These are phyloP conservation scores for Choristoneura fumiferana DNA, from an alignment of 1,140 invertebrate genomes.

Conservation along the genomic window DNA sequence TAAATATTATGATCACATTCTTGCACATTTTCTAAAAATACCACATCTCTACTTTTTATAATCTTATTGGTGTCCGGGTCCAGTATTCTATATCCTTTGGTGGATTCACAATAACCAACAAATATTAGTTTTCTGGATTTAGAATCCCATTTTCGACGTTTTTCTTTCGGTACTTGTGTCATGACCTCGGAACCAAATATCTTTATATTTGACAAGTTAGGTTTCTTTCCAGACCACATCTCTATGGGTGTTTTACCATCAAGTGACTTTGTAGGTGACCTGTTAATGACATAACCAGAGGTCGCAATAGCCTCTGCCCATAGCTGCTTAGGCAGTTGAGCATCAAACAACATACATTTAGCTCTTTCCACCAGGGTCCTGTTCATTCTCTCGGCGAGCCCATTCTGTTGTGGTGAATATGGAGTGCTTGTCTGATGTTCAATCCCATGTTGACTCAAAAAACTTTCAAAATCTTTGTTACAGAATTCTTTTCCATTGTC, in stretches of 20 bases:
- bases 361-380: conserved; percentile 62
- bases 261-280: background rate
- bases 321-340: conserved; percentile 46
- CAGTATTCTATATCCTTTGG: too few relatives aligned
- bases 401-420: conserved; percentile 66
- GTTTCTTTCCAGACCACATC: conserved; percentile 34
- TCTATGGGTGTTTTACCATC: conserved; percentile 18
- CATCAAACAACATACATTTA: conserved; percentile 51
- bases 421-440: conserved; percentile 27
- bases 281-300: conserved; percentile 19
- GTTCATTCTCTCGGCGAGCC: conserved; percentile 60
- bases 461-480: background rate
- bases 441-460: background rate
- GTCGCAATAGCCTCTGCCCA: conserved; percentile 73
- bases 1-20: too few relatives aligned
- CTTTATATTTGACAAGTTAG: conserved; percentile 33
- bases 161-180: conserved; percentile 49
- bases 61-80: too few relatives aligned
- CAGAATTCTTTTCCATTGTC: conserved; percentile 9
- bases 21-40: too few relatives aligned
- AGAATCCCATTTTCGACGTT: background rate
- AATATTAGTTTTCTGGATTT: too few relatives aligned
- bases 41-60: too few relatives aligned
- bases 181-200: conserved; percentile 64
- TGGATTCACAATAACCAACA: too few relatives aligned